phyloP scores from a whole-genome alignment of 2,888 invertebrate genomes.

The Microplitis deprimator region DNA sequence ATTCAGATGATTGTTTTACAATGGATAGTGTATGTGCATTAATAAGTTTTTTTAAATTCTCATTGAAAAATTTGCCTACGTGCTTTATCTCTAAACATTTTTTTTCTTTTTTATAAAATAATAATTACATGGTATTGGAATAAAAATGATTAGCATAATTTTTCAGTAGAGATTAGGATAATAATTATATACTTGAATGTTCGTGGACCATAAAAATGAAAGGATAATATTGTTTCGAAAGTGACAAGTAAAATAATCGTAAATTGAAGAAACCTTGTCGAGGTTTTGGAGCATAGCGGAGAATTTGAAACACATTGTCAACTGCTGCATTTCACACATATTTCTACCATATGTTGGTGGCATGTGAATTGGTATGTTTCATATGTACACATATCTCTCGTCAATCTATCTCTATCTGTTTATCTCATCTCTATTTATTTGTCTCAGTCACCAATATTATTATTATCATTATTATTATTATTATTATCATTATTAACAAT shows the following conservation, averaged over 20 bases:
- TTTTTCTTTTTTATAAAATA: too few relatives aligned
- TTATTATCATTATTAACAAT: conserved; percentile 13
- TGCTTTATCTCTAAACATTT: too few relatives aligned
- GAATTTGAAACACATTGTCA: conserved; percentile 44
- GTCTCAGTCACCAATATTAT: conserved; percentile 15
- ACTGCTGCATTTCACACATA: conserved; percentile 46
- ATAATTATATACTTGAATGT: too few relatives aligned
- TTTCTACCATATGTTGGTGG: conserved; percentile 45
- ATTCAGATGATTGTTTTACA: too few relatives aligned
- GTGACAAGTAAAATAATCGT: neutral
- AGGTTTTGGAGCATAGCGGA: conserved; percentile 32
- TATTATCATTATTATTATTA: conserved; percentile 12
- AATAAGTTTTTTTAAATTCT: too few relatives aligned
- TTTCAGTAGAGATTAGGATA: too few relatives aligned
- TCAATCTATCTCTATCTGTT: conserved; percentile 27
- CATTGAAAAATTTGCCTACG: too few relatives aligned
- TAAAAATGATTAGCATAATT: too few relatives aligned
- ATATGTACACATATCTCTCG: neutral
- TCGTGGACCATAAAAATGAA: too few relatives aligned
- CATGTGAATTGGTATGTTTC: conserved; percentile 38
- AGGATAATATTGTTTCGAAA: neutral
- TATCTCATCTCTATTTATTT: conserved; percentile 3
- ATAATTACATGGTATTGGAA: too few relatives aligned
- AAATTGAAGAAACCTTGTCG: conserved; percentile 15
- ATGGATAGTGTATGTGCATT: too few relatives aligned